Base-by-base conservation (phyloP, 1,140 invertebrate genomes). In the Samia ricini region DNA sequence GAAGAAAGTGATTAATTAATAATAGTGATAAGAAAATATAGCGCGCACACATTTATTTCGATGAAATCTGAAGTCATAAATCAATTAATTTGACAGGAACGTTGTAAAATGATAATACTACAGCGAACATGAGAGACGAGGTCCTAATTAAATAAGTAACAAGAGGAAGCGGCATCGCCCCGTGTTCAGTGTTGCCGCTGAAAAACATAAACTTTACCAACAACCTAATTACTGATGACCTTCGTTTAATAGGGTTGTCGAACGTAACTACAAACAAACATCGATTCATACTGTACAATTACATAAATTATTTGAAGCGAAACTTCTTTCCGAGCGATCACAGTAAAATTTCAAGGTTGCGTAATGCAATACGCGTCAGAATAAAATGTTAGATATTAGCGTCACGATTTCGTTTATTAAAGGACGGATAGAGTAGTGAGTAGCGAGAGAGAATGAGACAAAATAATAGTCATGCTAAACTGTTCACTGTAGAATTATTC, bases 161-260 rank as follows among this genome's bases (percentile, higher is more conserved):
- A 76, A 71, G 75, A 78, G 79, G 75, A 82, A 80, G 77, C 68
- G 42, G 60, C 68, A 62, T 63, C 68, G 66, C 10, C 26, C 66
- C 59, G 69, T 66, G 81, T 64, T 65, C 67, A n/a, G n/a, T n/a
- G n/a, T n/a, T 60, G 69, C 66, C 81, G 77, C 68, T 85, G 80
- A 81, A 82, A 82, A 85, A 85, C 78, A 66, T 66, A 76, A 79
- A 74, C 71, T 68, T 68, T 71, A 64, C 60, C 69, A 71, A 64
- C 78, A 78, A 81, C 72, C 74, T 78, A 83, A 85, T 82, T 82
- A 83, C 68, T 68, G 52, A 49, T 79, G 77, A 81, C 79, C 79
- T 80, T 77, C 73, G 50, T n/a, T 49, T 29, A 51, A 59, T 66
- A 80, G 80, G 80, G 77, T 55, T 85, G 64, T 54, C 70, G n/a